These are phyloP conservation scores for Limnephilus lunatus DNA, from an alignment of 2,888 invertebrate genomes.

Conservation along the genomic window DNA sequence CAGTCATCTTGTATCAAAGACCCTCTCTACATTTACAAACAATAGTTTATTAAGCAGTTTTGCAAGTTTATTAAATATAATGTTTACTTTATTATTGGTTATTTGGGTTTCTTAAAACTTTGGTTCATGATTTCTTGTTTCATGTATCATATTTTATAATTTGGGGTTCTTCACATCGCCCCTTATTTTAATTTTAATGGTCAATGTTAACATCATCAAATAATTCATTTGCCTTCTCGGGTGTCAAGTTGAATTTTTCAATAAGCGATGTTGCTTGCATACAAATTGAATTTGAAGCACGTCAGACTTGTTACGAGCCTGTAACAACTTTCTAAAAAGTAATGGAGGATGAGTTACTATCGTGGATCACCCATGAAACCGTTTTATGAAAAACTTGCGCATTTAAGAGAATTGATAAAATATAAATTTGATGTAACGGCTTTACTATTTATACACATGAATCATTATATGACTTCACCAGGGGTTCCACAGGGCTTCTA, in stretches of 20 bases:
- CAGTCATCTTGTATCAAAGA: neutral
- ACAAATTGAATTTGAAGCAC: neutral
- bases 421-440: neutral
- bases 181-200: neutral
- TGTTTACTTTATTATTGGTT: neutral
- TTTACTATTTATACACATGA: too few species aligned
- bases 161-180: neutral
- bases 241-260: conserved; percentile 15
- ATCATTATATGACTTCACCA: neutral
- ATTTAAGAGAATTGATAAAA: neutral
- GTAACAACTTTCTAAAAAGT: neutral
- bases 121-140: neutral
- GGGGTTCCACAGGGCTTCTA: neutral
- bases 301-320: neutral
- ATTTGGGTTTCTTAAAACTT: neutral
- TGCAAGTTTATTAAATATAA: neutral
- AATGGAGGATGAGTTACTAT: neutral
- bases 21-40: neutral
- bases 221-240: neutral
- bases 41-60: neutral
- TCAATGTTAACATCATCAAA: conserved; percentile 2
- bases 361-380: neutral
- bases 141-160: neutral
- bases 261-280: conserved; percentile 2
- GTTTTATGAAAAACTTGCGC: neutral